phyloP scores from a whole-genome alignment of 2,888 invertebrate species.

The Acanthosoma haemorrhoidale region DNA sequence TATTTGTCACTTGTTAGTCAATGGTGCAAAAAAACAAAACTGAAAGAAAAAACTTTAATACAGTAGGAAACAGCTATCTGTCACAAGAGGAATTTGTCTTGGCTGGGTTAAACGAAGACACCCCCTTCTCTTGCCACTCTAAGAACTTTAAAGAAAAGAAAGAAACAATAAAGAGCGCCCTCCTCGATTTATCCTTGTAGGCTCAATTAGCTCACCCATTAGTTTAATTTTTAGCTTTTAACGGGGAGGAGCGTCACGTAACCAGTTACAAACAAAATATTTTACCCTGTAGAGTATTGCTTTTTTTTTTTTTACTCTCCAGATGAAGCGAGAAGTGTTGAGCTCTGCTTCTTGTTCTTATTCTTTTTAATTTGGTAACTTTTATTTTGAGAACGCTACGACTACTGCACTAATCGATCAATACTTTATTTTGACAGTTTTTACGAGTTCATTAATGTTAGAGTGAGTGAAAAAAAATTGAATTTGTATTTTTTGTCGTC shows the following conservation, averaged over 20 bases:
- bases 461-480: no score
- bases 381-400: no score
- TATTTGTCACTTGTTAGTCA: no score
- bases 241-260: constrained; percentile 1
- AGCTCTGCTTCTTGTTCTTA: not conserved
- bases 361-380: not conserved
- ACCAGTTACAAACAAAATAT: not conserved
- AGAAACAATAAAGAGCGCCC: constrained; percentile 5
- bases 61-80: not conserved
- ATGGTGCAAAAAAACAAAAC: not conserved
- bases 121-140: not conserved
- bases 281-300: not conserved
- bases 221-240: constrained; percentile 12
- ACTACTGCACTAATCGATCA: no score
- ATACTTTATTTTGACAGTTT: no score
- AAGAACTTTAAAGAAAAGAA: not conserved
- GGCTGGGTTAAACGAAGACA: not conserved
- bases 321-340: not conserved
- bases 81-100: not conserved
- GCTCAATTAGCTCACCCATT: constrained; percentile 11
- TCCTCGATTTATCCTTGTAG: constrained; percentile 21
- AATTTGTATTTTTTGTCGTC: no score
- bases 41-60: not conserved
- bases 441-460: no score
- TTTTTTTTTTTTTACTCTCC: constrained; percentile 1